Conservation (phyloP, 2,888 invertebrate genomes). For the Labia minor region DNA sequence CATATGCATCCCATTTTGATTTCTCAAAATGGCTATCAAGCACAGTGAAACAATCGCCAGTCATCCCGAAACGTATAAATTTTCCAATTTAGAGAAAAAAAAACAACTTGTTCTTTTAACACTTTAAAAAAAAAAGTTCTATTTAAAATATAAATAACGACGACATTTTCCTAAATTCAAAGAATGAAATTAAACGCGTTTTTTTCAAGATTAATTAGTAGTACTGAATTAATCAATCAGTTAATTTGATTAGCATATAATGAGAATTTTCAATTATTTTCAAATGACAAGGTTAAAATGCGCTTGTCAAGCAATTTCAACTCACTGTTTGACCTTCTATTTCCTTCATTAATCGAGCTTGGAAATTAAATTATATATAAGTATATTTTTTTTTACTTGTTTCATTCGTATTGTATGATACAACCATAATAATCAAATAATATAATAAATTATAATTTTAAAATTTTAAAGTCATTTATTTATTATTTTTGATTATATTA, state of each 20-base stretch:
- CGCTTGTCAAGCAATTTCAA: background rate
- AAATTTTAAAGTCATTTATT: background rate
- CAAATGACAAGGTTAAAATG: conserved; percentile 1
- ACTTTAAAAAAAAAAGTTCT: background rate
- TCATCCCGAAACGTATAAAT: background rate
- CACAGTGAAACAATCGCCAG: background rate
- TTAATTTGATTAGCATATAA: background rate
- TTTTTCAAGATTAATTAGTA: too few species aligned
- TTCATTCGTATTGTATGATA: background rate
- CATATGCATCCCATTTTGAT: background rate
- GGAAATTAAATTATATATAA: background rate
- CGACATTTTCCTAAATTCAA: too few species aligned
- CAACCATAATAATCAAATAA: background rate
- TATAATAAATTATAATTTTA: background rate
- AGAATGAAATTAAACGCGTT: too few species aligned
- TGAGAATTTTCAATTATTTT: background rate
- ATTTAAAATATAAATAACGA: too few species aligned
- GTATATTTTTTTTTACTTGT: background rate
- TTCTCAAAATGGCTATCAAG: background rate
- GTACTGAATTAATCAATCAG: too few species aligned
- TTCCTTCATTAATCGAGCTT: background rate
- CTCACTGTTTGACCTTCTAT: background rate
- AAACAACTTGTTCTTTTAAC: background rate
- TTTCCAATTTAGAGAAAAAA: background rate
- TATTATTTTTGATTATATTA: background rate